A percentile compares a stretch with the other conserved stretches of the same genome.
Conservation (phyloP, 2,113 vertebrate genomes). For the Corythaixoides concolor region DNA sequence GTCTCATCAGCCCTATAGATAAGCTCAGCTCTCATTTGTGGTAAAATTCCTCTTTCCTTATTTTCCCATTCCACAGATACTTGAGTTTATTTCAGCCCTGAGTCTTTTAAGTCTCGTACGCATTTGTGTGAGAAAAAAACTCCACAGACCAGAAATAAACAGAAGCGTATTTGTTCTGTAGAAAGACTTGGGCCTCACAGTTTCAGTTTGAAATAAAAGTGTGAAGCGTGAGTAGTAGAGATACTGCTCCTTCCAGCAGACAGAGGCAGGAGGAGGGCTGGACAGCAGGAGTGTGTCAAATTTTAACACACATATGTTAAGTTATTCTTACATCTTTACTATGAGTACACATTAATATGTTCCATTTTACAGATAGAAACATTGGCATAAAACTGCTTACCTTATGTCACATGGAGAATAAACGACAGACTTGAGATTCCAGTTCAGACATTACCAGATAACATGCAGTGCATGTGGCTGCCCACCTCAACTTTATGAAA, state of each 20-base stretch:
- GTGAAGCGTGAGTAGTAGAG: neutral
- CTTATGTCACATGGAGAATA: neutral
- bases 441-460: neutral
- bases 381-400: neutral
- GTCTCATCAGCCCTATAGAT: neutral
- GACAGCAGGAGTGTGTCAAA: neutral
- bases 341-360: neutral
- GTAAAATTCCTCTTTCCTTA: neutral
- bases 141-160: neutral
- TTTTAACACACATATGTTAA: neutral
- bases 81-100: neutral
- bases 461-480: neutral
- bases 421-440: neutral
- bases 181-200: neutral
- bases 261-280: neutral
- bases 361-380: neutral
- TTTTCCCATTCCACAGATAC: fast-evolving
- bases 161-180: neutral
- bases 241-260: neutral
- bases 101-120: neutral
- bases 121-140: neutral
- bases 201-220: neutral
- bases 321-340: neutral
- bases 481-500: neutral
- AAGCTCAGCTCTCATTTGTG: neutral